Conservation (phyloP, 2,113 vertebrate species). For the Aldabrachelys gigantea region DNA sequence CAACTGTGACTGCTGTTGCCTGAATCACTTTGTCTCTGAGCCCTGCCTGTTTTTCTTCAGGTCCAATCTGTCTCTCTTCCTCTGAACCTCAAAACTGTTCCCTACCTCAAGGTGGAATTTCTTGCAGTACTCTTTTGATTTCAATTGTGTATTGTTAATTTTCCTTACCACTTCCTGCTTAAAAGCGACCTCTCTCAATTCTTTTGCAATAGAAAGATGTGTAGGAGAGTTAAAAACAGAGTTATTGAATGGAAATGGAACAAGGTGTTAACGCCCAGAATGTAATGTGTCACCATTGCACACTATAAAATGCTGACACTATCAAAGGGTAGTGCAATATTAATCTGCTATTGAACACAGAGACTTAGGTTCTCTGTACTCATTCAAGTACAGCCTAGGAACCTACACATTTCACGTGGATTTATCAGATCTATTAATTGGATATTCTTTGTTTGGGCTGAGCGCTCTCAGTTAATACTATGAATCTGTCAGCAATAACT, state of each 20-base stretch:
- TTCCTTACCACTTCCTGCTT: background rate
- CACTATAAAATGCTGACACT: conserved; percentile 8
- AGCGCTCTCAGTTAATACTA: conserved; percentile 21
- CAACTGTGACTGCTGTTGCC: background rate
- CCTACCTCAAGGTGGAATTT: background rate
- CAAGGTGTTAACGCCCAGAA: background rate
- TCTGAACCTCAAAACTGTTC: background rate
- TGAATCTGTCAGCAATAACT: conserved; percentile 47
- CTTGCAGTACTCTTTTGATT: background rate
- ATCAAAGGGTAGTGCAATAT: background rate
- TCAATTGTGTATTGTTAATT: background rate
- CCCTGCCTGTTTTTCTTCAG: background rate
- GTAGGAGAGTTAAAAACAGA: background rate
- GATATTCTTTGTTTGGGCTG: conserved; percentile 9
- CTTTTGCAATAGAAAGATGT: background rate
- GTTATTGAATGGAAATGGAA: background rate
- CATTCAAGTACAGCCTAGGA: conserved; percentile 10
- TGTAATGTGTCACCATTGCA: background rate
- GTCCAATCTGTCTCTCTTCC: background rate
- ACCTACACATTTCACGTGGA: background rate
- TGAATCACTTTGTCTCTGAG: background rate
- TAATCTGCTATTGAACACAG: background rate
- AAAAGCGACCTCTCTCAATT: background rate
- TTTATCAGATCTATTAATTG: conserved; percentile 37
- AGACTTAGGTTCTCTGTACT: background rate